Percentiles rank a stretch among this genome's conserved stretches.
Evolutionary conservation across 2,113 vertebrate species (phyloP).

Genomic region (Euleptes europaea): DNA sequence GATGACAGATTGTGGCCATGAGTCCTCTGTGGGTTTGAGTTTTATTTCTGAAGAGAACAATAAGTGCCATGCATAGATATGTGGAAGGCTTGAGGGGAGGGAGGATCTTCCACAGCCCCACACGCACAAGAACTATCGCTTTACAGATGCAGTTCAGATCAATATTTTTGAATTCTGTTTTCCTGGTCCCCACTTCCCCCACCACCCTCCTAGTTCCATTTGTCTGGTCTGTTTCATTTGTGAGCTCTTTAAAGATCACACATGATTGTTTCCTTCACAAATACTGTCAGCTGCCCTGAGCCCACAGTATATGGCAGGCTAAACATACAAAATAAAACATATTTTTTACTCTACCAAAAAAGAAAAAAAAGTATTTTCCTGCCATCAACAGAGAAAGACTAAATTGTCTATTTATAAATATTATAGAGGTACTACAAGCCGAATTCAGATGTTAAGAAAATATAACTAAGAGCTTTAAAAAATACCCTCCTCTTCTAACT

Average conservation of each 20-base stretch:
- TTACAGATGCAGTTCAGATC: background rate
- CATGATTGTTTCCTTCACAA: background rate
- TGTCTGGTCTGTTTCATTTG: background rate
- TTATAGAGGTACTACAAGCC: background rate
- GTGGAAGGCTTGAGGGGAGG: background rate
- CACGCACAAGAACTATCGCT: background rate
- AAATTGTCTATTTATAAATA: background rate
- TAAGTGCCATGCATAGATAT: background rate
- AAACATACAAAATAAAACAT: background rate
- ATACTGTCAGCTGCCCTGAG: background rate
- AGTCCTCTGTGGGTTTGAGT: background rate
- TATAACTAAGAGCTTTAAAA: too few relatives aligned
- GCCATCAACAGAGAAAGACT: background rate
- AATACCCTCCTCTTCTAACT: background rate
- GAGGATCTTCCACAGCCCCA: background rate
- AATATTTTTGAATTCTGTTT: background rate
- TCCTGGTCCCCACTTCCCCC: background rate
- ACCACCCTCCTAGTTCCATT: background rate
- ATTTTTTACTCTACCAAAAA: background rate
- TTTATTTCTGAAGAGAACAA: background rate
- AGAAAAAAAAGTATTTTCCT: background rate
- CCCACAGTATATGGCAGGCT: background rate
- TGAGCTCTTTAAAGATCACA: background rate
- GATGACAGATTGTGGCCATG: background rate
- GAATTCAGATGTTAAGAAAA: background rate